These are phyloP conservation scores for Ommatoiulus sabulosus DNA, from an alignment of 2,888 invertebrate genomes.

Conservation along the genomic window DNA sequence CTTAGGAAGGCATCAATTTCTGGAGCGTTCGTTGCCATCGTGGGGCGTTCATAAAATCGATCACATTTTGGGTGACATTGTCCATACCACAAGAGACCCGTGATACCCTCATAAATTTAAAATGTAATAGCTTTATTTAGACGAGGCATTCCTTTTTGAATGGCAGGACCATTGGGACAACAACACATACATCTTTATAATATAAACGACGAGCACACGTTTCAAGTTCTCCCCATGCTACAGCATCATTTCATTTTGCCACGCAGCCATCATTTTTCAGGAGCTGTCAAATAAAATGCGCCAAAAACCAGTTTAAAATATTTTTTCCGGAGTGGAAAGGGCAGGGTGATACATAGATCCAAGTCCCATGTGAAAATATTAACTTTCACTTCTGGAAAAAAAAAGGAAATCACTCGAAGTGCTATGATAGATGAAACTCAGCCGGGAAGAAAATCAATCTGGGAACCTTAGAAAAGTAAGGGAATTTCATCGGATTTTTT, in stretches of 20 bases:
- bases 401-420: slow-evolving; percentile 4
- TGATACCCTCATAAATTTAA: slow-evolving; percentile 48
- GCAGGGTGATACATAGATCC: slow-evolving; percentile 41
- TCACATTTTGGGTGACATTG: slow-evolving; percentile 46
- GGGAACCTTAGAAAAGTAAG: background rate
- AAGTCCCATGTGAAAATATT: slow-evolving; percentile 48
- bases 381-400: slow-evolving; percentile 45
- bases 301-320: slow-evolving; percentile 38
- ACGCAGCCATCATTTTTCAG: slow-evolving; percentile 45
- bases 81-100: slow-evolving; percentile 48
- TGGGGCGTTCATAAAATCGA: slow-evolving; percentile 35
- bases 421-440: slow-evolving; percentile 21
- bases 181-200: slow-evolving; percentile 48
- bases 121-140: slow-evolving; percentile 48
- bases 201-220: slow-evolving; percentile 21
- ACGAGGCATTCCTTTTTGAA: slow-evolving; percentile 41
- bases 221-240: slow-evolving; percentile 11
- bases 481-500: background rate
- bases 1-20: background rate
- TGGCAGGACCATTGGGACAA: slow-evolving; percentile 47
- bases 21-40: background rate
- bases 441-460: slow-evolving; percentile 1
- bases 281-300: slow-evolving; percentile 43
- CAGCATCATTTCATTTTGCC: slow-evolving; percentile 44
- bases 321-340: slow-evolving; percentile 41